Conservation (phyloP, 2,888 invertebrate species). For the Podotricha telesiphe region DNA sequence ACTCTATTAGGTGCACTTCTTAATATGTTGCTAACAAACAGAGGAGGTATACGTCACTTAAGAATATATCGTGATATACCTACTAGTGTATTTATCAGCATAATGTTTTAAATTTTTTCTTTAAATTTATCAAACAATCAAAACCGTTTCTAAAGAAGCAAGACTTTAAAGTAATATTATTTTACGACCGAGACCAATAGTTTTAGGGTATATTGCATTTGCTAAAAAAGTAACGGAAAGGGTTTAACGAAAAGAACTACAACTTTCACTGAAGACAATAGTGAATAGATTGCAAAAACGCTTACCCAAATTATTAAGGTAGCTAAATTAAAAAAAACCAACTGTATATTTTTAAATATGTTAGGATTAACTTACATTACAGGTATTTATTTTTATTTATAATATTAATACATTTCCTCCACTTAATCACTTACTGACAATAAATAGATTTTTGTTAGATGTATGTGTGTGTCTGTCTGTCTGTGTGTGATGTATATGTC, state of each 20-base stretch:
- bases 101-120: not conserved
- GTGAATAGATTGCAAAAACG: constrained; percentile 33
- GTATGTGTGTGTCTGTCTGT: too few species aligned
- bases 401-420: too few species aligned
- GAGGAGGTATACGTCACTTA: not conserved
- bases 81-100: too few species aligned
- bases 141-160: not conserved
- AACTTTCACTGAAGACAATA: constrained; percentile 73
- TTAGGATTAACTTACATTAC: too few species aligned
- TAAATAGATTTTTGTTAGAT: too few species aligned
- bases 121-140: not conserved
- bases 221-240: constrained; percentile 64
- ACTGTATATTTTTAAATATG: too few species aligned
- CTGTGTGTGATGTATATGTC: too few species aligned
- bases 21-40: not conserved
- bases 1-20: constrained; percentile 33
- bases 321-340: constrained; percentile 5
- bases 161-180: constrained; percentile 24
- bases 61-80: not conserved
- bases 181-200: constrained; percentile 43
- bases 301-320: constrained; percentile 59
- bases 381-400: too few species aligned
- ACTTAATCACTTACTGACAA: too few species aligned
- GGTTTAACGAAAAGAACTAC: constrained; percentile 65
- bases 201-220: constrained; percentile 38